Percentiles rank a stretch among this genome's conserved stretches.
phyloP scores from a whole-genome alignment of 2,113 vertebrate species.

The Chiloscyllium plagiosum region DNA sequence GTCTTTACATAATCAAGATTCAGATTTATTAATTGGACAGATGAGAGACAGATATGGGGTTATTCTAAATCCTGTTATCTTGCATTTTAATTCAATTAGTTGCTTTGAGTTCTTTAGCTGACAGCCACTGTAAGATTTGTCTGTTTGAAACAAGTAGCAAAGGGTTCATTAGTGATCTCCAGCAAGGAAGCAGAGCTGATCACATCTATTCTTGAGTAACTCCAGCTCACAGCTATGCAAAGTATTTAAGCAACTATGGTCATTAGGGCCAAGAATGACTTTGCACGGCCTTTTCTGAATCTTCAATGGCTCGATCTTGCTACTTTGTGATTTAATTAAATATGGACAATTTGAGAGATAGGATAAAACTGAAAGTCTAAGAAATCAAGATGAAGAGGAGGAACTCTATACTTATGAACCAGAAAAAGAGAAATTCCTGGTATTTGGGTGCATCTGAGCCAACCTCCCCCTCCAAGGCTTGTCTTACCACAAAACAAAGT shows the following conservation, averaged over 20 bases:
- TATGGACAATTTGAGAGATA: not conserved
- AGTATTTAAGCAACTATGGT: not conserved
- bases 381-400: not conserved
- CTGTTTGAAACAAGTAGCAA: not conserved
- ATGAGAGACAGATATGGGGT: not conserved
- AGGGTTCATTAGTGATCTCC: not conserved
- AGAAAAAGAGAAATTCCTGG: not conserved
- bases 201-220: not conserved
- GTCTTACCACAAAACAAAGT: conserved; percentile 63
- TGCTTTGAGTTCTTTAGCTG: not conserved
- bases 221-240: not conserved
- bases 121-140: not conserved
- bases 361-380: not conserved
- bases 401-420: not conserved
- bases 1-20: not conserved
- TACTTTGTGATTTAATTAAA: not conserved
- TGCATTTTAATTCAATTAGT: not conserved
- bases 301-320: not conserved
- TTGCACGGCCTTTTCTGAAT: not conserved
- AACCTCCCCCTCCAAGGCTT: conserved; percentile 52
- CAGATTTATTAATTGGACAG: not conserved
- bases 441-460: not conserved
- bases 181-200: not conserved
- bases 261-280: not conserved
- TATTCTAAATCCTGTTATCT: not conserved